Evolutionary conservation across 2,888 invertebrate species (phyloP), one percentile per base, ranked within the genome.

Genomic region (Tridacna crocea): DNA sequence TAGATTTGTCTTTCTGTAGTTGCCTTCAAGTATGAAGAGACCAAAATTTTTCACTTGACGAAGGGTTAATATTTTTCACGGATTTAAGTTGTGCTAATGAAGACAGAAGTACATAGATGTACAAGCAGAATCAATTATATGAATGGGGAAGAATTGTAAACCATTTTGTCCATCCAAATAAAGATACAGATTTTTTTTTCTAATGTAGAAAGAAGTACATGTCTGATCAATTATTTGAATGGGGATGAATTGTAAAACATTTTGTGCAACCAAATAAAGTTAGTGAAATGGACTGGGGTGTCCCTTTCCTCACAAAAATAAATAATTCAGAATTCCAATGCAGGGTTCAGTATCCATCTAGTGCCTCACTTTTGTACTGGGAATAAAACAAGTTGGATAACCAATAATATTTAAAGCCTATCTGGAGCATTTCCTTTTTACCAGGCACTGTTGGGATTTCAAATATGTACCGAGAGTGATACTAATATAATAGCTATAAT

Each of bases 381-480:
- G 17, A 65, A 26, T 19, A 36, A 65, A 65, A 65, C 65, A 26
- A 65, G 26, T 65, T 13, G 65, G 65, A 65, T 65, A 65, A 65
- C 65, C 65, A 65, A 65, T 65, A 65, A 65, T 65, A 65, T 65
- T 65, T 65, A 65, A 65, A 65, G 65, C 65, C 65, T 65, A 65
- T 65, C 26, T 26, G 17, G 19, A 26, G 13, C 17, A 26, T 24
- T 36, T 65, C 65, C 26, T 65, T n/a, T 65, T 26, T 26, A 24
- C 24, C 19, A 65, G 22, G 24, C 65, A 3, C 27, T 26, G 26
- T 65, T 65, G 65, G 24, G 22, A 63, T 26, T 65, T 24, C 24
- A 24, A 26, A 13, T 19, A 65, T 65, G 65, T 65, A 65, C 13
- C n/a, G n/a, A n/a, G 24, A 60, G 60, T 60, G 60, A 60, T 22